Percentiles rank a stretch among this genome's conserved stretches.
These are phyloP conservation scores for Polymixis lichenea DNA, from an alignment of 2,888 invertebrate genomes.

Conservation along the genomic window DNA sequence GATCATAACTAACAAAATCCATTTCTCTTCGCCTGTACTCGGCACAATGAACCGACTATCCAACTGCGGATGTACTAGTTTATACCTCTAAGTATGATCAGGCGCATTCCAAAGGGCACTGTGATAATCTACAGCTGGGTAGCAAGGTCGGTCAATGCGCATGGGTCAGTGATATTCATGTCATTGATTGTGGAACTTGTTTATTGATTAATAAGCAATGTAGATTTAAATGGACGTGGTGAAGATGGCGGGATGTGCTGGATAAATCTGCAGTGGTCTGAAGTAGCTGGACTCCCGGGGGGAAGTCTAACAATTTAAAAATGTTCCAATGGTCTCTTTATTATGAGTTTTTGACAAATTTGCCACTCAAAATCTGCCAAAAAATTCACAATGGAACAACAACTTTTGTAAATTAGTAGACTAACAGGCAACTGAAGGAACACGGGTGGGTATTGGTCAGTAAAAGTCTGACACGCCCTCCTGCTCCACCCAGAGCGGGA, in stretches of 20 bases:
- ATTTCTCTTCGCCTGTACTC: conserved; percentile 37
- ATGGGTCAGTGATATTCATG: conserved; percentile 29
- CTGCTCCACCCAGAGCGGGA: no score
- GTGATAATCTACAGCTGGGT: conserved; percentile 41
- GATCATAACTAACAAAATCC: conserved; percentile 33
- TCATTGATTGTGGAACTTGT: conserved; percentile 32
- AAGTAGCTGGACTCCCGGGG: no score
- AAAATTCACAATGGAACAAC: no score
- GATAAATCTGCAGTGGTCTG: background rate
- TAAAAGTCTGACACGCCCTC: no score
- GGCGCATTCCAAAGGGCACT: conserved; percentile 65
- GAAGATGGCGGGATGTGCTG: background rate
- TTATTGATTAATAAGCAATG: conserved; percentile 32
- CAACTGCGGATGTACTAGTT: conserved; percentile 60
- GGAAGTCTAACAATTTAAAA: background rate
- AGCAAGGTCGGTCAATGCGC: conserved; percentile 45
- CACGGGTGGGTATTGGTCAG: no score
- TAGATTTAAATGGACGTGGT: background rate
- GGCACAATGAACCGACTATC: conserved; percentile 55
- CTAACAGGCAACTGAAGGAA: no score
- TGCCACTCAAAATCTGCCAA: background rate
- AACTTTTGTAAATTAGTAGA: background rate
- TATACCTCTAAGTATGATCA: conserved; percentile 36
- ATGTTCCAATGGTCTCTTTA: background rate
- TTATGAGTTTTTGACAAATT: background rate